These are phyloP conservation scores for Neotoxoptera formosana DNA, from an alignment of 1,140 invertebrate genomes.

Conservation along the genomic window DNA sequence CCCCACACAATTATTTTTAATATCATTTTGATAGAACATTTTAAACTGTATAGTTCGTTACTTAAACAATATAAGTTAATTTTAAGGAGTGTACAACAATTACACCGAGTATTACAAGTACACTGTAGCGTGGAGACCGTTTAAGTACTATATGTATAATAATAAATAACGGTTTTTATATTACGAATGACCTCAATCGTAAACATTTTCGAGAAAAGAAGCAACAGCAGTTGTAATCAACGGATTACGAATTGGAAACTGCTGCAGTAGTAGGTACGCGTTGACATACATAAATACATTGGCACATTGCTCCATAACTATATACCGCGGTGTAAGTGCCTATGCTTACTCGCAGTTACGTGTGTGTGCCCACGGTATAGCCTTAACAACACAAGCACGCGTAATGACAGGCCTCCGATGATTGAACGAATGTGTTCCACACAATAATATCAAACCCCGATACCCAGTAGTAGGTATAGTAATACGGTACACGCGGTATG, in stretches of 20 bases:
- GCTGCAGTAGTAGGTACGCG: not conserved
- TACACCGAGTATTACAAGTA: not conserved
- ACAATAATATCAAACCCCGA: not conserved
- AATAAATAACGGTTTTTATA: constrained; percentile 15
- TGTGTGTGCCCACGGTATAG: not conserved
- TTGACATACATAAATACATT: constrained; percentile 14
- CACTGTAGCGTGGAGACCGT: not conserved
- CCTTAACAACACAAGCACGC: not conserved
- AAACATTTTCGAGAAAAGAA: not conserved
- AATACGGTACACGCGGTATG: not conserved
- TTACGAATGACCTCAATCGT: constrained; percentile 10
- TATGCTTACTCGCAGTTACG: not conserved
- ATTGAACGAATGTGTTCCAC: not conserved
- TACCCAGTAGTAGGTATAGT: not conserved
- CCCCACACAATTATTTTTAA: not conserved
- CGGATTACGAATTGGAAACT: constrained; percentile 32
- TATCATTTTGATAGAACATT: not conserved
- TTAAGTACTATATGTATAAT: not conserved
- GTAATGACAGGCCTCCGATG: not conserved
- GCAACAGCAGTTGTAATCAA: constrained; percentile 12
- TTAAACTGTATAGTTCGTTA: not conserved
- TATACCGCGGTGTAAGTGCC: not conserved
- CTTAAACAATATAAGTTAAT: not conserved
- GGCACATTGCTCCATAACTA: not conserved
- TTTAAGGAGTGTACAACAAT: not conserved